Evolutionary conservation across 2,797 vertebrate genomes (phyloP), one percentile per base, ranked within the genome.

Genomic region (Ciconia nigra): DNA sequence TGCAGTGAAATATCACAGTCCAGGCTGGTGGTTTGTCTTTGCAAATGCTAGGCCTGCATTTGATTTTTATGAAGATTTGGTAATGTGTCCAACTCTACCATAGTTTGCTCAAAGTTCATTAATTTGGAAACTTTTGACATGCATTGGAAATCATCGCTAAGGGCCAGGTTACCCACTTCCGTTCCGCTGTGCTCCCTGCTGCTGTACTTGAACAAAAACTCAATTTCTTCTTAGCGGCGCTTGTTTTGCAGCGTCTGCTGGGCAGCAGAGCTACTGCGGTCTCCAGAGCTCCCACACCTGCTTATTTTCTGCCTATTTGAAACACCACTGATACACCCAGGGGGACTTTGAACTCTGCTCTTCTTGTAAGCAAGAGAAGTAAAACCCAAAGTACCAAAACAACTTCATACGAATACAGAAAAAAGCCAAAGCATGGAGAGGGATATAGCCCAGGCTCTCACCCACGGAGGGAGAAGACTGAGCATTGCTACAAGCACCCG

Each of bases 351-450:
- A 93, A 93, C 41, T 72, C 62, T 52, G 77, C 54, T 81, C 54
- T 54, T 71, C 57, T 31, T 24, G 2, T 20, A 83, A 81, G 49
- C 5, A 28, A 82, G 19, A 90, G 35, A 61, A 90, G 47, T 41
- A 71, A 94, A 94, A 78, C 21, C 31, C 52, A 35, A 92, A 37
- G 46, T 62, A 71, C 39, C 39, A 82, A 82, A 93, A 79, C 62
- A 87, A 55, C 29, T 84, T 61, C 33, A 52, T 24, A 42, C 3
- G 37, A 42, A 90, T 5, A 74, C 18, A 84, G 33, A 18, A 51
- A 49, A 70, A 49, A 39, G 31, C 3, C 51, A 58, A 69, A 67
- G 5, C 2, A 2, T 66, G n/a, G 58, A 89, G 66, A n/a, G 0
- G 37, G 33, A 58, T n/a, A 31, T 1, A 69, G 41, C 28, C 39